Evolutionary conservation across 2,797 vertebrate species (phyloP).

Genomic region (Sandelia bainsii): DNA sequence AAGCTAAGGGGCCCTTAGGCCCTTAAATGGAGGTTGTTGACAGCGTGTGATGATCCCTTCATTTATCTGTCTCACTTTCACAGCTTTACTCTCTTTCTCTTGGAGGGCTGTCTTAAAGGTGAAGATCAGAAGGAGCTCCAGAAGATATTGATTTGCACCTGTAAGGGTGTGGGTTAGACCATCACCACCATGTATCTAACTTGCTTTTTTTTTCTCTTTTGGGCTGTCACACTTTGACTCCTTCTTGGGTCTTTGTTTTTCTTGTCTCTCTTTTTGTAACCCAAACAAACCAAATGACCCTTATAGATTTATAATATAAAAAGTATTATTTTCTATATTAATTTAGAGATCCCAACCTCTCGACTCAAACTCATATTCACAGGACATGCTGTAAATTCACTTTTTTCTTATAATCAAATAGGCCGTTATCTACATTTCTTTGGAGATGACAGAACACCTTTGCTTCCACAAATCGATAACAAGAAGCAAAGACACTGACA

Average conservation of each 20-base stretch:
- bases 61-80: conserved; percentile 55
- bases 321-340: conserved; percentile 12
- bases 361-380: conserved; percentile 36
- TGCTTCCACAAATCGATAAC: conserved; percentile 56
- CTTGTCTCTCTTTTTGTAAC: conserved; percentile 21
- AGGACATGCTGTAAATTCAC: neutral
- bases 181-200: conserved; percentile 61
- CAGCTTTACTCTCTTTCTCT: conserved; percentile 34
- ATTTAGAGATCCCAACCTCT: conserved; percentile 30
- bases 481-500: conserved; percentile 55
- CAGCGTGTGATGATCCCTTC: conserved; percentile 52
- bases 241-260: conserved; percentile 27
- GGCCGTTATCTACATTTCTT: neutral
- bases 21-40: conserved; percentile 57
- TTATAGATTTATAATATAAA: conserved; percentile 51
- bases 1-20: conserved; percentile 48
- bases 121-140: conserved; percentile 61
- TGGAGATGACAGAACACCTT: conserved; percentile 24
- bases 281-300: conserved; percentile 67
- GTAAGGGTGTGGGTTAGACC: conserved; percentile 59
- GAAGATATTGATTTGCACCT: conserved; percentile 71
- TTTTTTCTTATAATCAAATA: neutral
- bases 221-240: conserved; percentile 32
- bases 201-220: conserved; percentile 57
- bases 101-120: conserved; percentile 63